These are phyloP conservation scores for Acrocyrtus sp. DNA, from an alignment of 2,888 invertebrate genomes.

Conservation along the genomic window DNA sequence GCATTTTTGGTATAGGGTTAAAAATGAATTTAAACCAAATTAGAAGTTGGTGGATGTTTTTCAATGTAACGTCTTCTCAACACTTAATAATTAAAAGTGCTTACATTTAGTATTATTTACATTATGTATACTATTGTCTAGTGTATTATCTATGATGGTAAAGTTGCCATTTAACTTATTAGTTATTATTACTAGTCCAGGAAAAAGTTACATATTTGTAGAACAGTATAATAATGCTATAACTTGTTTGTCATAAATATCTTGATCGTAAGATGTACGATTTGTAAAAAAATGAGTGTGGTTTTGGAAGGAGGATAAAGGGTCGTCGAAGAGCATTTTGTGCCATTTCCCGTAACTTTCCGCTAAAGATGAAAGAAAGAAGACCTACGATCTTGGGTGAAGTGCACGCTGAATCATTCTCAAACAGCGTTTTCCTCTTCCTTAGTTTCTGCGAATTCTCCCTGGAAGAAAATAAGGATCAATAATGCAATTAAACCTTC, in stretches of 20 bases:
- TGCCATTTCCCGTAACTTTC: too few relatives aligned
- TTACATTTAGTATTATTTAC: background rate
- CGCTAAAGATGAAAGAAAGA: too few relatives aligned
- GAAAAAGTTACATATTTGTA: too few relatives aligned
- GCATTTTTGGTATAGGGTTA: too few relatives aligned
- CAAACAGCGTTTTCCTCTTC: slow-evolving; percentile 57
- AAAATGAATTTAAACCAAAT: too few relatives aligned
- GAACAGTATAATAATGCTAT: background rate
- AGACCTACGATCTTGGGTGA: too few relatives aligned
- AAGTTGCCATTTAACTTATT: too few relatives aligned
- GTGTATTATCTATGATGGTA: too few relatives aligned
- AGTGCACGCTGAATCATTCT: slow-evolving; percentile 29
- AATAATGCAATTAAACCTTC: background rate
- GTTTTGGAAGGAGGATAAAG: slow-evolving; percentile 40
- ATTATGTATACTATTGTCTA: background rate
- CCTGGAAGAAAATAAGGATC: slow-evolving; percentile 28
- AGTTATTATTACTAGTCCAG: too few relatives aligned
- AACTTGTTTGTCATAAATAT: background rate
- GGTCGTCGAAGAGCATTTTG: too few relatives aligned
- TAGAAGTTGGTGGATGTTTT: too few relatives aligned
- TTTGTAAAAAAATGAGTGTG: slow-evolving; percentile 36
- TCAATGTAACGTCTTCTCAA: slow-evolving; percentile 6
- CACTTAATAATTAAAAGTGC: too few relatives aligned
- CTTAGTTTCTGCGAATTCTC: slow-evolving; percentile 44
- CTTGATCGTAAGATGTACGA: background rate